phyloP scores from a whole-genome alignment of 2,888 invertebrate genomes.

The Lithophane ornitopus region DNA sequence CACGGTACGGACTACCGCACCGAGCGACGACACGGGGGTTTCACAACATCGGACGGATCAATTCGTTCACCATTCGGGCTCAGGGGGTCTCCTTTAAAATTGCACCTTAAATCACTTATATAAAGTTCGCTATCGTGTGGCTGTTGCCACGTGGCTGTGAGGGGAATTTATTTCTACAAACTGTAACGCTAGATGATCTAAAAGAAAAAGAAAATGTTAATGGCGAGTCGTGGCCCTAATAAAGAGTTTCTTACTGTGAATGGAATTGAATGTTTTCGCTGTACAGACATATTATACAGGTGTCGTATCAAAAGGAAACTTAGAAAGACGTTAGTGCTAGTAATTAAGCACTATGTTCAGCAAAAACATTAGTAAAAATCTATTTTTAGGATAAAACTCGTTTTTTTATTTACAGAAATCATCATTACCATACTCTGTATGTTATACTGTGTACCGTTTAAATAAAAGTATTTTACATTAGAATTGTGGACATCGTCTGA shows the following conservation, averaged over 20 bases:
- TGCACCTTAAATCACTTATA: constrained; percentile 60
- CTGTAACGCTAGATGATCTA: constrained; percentile 46
- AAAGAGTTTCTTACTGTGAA: constrained; percentile 31
- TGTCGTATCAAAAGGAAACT: constrained; percentile 46
- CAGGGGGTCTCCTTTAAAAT: constrained; percentile 69
- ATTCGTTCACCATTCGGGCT: constrained; percentile 82
- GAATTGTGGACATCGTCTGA: constrained; percentile 32
- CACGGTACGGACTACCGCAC: constrained; percentile 72
- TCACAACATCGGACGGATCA: constrained; percentile 87
- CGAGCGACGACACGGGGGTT: constrained; percentile 80
- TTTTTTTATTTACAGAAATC: constrained; percentile 59
- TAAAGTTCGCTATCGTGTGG: constrained; percentile 54
- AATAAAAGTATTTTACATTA: constrained; percentile 31
- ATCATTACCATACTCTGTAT: constrained; percentile 38
- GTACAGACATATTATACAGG: constrained; percentile 50
- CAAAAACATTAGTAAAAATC: constrained; percentile 45
- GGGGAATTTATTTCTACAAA: constrained; percentile 52
- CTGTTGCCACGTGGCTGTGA: constrained; percentile 43
- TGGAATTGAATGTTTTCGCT: constrained; percentile 38
- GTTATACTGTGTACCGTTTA: constrained; percentile 40
- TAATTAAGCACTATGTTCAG: constrained; percentile 58
- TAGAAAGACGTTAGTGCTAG: constrained; percentile 36
- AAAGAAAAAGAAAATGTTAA: constrained; percentile 45
- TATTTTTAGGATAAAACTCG: constrained; percentile 42
- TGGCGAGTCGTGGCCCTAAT: constrained; percentile 38